Percentiles rank a stretch among this genome's conserved stretches.
phyloP scores from a whole-genome alignment of 2,113 vertebrate genomes.

The Mohoua ochrocephala region DNA sequence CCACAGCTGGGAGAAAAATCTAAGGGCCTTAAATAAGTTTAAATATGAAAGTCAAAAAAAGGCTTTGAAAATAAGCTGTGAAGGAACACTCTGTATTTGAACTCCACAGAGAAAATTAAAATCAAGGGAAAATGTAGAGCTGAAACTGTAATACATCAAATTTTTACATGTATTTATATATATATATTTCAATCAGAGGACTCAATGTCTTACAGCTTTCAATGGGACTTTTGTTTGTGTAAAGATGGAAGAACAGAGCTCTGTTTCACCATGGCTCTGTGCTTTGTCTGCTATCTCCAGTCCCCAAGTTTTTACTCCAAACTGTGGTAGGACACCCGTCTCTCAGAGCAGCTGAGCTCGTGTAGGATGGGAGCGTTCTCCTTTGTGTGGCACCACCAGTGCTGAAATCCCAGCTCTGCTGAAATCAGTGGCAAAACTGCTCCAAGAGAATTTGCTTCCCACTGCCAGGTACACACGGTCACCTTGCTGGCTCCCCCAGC shows the following conservation, averaged over 20 bases:
- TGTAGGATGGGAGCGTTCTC: fast-evolving
- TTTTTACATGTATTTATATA: slow-evolving; percentile 28
- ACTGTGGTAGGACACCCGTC: neutral
- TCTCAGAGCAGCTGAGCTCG: neutral
- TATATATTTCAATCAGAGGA: slow-evolving; percentile 6
- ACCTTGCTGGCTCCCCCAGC: neutral
- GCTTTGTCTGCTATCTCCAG: slow-evolving; percentile 21
- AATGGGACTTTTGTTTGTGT: slow-evolving; percentile 40
- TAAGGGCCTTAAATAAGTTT: slow-evolving; percentile 28
- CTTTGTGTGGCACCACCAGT: neutral
- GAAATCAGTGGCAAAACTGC: neutral
- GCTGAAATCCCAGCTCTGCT: neutral
- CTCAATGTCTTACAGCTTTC: slow-evolving; percentile 34
- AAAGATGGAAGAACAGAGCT: slow-evolving; percentile 37
- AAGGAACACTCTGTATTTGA: slow-evolving; percentile 39
- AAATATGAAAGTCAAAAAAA: slow-evolving; percentile 38
- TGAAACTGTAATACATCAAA: slow-evolving; percentile 1
- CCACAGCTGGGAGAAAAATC: slow-evolving; percentile 39
- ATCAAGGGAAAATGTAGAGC: neutral
- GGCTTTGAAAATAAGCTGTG: slow-evolving; percentile 52
- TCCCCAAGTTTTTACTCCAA: neutral
- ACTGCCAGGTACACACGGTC: fast-evolving
- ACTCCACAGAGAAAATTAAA: slow-evolving; percentile 43
- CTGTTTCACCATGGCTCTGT: slow-evolving; percentile 11
- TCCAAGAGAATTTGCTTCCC: neutral